phyloP scores from a whole-genome alignment of 2,888 invertebrate species.

The Leptinotarsa peninsularis region DNA sequence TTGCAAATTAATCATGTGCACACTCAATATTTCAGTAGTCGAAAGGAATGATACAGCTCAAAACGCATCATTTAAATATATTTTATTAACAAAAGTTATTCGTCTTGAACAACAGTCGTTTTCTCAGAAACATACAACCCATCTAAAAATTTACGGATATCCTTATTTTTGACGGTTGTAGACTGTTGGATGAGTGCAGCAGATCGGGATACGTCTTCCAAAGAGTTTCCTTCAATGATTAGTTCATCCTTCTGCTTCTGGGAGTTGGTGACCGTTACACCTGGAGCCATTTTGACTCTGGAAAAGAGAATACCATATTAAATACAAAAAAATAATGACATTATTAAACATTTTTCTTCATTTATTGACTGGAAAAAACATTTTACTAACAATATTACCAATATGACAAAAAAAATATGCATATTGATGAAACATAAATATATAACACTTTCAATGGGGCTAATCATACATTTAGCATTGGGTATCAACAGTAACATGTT shows the following conservation, averaged over 20 bases:
- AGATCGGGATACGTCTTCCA: constrained; percentile 98
- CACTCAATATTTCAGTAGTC: neutral
- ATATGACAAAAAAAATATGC: too few relatives aligned
- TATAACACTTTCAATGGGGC: too few relatives aligned
- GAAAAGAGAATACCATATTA: constrained; percentile 31
- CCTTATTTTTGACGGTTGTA: constrained; percentile 98
- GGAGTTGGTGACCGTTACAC: constrained; percentile 93
- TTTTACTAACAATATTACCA: too few relatives aligned
- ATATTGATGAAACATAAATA: too few relatives aligned
- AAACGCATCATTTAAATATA: constrained; percentile 38
- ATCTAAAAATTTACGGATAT: constrained; percentile 99
- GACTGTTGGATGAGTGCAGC: constrained; percentile 99
- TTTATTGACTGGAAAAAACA: too few relatives aligned
- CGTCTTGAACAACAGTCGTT: constrained; percentile 89
- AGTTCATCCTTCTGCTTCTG: constrained; percentile 97
- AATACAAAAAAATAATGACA: neutral
- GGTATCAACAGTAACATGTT: too few relatives aligned
- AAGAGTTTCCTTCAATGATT: constrained; percentile 91
- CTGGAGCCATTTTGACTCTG: constrained; percentile 92
- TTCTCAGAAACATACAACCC: constrained; percentile 99
- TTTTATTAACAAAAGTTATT: constrained; percentile 60
- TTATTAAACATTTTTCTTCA: neutral
- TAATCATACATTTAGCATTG: too few relatives aligned
- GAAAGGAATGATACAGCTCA: neutral
- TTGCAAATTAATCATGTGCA: too few relatives aligned